A percentile compares a stretch with the other conserved stretches of the same genome.
These are phyloP conservation scores for Podilymbus podiceps DNA, from an alignment of 2,113 vertebrate genomes.

Conservation along the genomic window DNA sequence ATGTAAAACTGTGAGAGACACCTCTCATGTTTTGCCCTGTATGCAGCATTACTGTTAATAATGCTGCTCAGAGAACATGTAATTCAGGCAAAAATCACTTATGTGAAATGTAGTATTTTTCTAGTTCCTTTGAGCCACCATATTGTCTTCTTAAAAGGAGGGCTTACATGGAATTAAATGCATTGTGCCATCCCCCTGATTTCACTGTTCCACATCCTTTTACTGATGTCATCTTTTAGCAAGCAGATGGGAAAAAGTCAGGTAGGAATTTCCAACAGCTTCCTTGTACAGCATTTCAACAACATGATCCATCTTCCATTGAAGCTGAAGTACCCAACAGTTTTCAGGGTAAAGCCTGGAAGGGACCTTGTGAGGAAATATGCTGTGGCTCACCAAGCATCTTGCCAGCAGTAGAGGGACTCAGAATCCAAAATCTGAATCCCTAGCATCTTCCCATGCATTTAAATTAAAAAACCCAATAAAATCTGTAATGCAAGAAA, in stretches of 20 bases:
- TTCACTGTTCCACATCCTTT: background rate
- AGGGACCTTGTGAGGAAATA: accelerated
- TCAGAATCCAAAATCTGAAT: background rate
- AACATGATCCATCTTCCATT: background rate
- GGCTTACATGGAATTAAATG: background rate
- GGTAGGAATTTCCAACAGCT: background rate
- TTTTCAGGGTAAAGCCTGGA: background rate
- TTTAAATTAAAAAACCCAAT: background rate
- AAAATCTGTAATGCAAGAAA: background rate
- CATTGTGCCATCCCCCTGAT: background rate
- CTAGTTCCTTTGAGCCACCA: background rate
- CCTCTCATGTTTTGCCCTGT: background rate
- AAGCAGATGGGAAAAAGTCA: background rate
- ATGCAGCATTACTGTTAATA: background rate
- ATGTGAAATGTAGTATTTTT: background rate
- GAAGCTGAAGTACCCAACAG: background rate
- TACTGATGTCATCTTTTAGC: background rate
- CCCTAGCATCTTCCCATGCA: accelerated
- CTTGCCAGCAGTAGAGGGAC: background rate
- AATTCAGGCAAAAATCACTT: background rate
- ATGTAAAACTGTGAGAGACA: no score
- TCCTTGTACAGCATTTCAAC: background rate
- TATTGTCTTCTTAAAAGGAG: background rate
- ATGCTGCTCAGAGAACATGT: background rate
- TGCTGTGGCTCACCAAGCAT: background rate